Base-by-base conservation (phyloP, 1,140 invertebrate genomes). In the Schlechtendalia chinensis region DNA sequence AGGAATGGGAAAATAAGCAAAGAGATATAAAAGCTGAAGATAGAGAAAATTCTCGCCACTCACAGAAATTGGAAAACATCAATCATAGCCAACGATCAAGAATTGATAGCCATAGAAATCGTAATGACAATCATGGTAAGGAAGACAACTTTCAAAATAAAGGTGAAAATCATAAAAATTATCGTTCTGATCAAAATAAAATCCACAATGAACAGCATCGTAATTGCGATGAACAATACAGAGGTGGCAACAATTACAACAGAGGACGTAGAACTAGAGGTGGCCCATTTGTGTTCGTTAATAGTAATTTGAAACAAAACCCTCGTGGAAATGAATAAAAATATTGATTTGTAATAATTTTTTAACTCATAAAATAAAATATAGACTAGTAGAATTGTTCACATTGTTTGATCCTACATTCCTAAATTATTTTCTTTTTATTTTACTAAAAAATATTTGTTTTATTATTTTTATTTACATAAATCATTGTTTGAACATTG, bases 1-100 rank as follows among this genome's bases (percentile, higher is more conserved):
- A 83, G 83, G 83, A 83, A 29, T 82, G 83, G 27, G 83, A 83
- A 81, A 59, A 45, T 77, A 79, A 63, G 22, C 75, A 27, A 5
- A 79, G 27, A 63, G 58, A 79, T 63, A 29, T 39, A 27, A 63
- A 29, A 47, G 6, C 2, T 63, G 58, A 59, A 29, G 45, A 61
- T 79, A 79, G 75, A 27, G 75, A 79, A 50, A 79, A 63, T 63
- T 19, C 2, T 47, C 45, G 45, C 11, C 39, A 79, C 12, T 5
- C 32, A 12, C 39, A 50, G 4, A 79, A 50, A 63, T 50, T 50
- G 0, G 75, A 79, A 63, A 79, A 61, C 22, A 12, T 27, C 39
- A 79, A 5, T 63, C 75, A 63, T 27, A 79, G 19, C 45, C 75
- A 61, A 29, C 58, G 75, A 61, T 22, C 54, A 2, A 58, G 58